Evolutionary conservation across 2,113 vertebrate genomes (phyloP).

Genomic region (Casuarius casuarius): DNA sequence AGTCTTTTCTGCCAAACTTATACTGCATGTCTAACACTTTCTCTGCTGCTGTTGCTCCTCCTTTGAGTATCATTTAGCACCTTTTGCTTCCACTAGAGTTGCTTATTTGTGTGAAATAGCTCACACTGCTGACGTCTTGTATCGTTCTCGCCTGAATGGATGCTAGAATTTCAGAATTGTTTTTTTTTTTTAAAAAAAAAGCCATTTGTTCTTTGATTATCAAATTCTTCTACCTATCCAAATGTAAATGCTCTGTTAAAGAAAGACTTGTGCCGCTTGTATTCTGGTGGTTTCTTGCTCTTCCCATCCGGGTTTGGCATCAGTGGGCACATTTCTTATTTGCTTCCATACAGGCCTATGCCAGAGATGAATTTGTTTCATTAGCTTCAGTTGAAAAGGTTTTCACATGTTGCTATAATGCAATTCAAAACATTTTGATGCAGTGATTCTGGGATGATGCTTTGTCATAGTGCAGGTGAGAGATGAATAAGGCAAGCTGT

Average conservation of each 20-base stretch:
- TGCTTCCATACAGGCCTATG: neutral
- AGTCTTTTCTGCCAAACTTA: neutral
- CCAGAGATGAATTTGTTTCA: neutral
- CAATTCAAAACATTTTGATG: neutral
- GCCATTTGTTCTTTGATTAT: neutral
- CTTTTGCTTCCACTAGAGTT: neutral
- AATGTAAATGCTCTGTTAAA: neutral
- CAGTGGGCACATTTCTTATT: neutral
- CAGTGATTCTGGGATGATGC: neutral
- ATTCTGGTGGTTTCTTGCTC: neutral
- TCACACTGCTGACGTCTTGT: neutral
- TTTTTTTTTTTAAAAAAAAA: too few species aligned
- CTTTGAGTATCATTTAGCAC: neutral
- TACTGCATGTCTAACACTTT: neutral
- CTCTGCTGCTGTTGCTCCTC: neutral
- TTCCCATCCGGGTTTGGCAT: neutral
- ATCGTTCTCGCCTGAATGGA: neutral
- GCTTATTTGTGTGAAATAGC: neutral
- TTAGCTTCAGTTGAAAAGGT: neutral
- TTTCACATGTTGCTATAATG: neutral
- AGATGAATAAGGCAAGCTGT: neutral
- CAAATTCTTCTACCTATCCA: neutral
- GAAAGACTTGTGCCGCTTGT: neutral
- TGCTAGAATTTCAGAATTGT: neutral
- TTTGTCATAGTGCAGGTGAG: neutral